Percentiles rank a stretch among this genome's conserved stretches.
Evolutionary conservation across 2,888 invertebrate genomes (phyloP).

Genomic region (Cepaea hortensis): DNA sequence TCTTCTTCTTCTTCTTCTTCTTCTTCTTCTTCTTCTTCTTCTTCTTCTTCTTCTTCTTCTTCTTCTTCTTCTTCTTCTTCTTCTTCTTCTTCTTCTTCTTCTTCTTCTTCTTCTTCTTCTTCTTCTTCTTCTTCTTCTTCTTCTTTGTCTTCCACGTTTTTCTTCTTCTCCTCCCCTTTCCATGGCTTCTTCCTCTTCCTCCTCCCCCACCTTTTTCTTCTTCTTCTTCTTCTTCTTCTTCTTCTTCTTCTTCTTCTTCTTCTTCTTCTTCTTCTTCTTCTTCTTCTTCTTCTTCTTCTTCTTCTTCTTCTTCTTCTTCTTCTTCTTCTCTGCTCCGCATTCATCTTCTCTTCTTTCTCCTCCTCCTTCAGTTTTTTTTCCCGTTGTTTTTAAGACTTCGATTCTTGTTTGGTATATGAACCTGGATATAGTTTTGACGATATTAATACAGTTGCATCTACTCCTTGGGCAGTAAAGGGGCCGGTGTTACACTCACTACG

Average conservation of each 20-base stretch:
- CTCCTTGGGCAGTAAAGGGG: too few species aligned
- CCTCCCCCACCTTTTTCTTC: conserved; percentile 27
- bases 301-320: conserved; percentile 22
- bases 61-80: conserved; percentile 37
- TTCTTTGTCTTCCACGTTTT: not conserved
- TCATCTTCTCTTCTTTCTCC: not conserved
- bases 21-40: not conserved
- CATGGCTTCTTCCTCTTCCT: not conserved
- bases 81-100: conserved; percentile 37
- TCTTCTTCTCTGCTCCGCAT: not conserved
- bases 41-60: not conserved
- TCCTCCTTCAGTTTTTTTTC: too few species aligned
- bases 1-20: conserved; percentile 11
- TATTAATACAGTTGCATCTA: too few species aligned
- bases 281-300: conserved; percentile 23
- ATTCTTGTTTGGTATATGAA: too few species aligned
- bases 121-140: conserved; percentile 24
- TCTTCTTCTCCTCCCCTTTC: not conserved
- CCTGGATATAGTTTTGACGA: too few species aligned
- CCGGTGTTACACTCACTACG: too few species aligned
- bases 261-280: conserved; percentile 29
- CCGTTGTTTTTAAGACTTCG: too few species aligned
- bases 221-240: conserved; percentile 36
- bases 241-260: conserved; percentile 22
- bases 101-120: conserved; percentile 26